A percentile compares a stretch with the other conserved stretches of the same genome.
These are phyloP conservation scores for Pelosia muscerda DNA, from an alignment of 2,888 invertebrate genomes.

Conservation along the genomic window DNA sequence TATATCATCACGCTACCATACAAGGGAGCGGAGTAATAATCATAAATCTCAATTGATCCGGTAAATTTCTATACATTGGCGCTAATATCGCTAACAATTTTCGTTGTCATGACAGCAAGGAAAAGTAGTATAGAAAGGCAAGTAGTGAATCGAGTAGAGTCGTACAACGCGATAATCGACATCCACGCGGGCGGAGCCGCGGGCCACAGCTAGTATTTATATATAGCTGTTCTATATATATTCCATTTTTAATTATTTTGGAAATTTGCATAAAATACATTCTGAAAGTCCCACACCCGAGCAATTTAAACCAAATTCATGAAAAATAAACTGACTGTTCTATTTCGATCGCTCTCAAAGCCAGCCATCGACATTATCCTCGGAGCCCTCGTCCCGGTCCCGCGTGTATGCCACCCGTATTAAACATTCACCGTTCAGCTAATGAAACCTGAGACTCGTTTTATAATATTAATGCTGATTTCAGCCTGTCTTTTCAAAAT, in stretches of 20 bases:
- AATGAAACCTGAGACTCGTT: constrained; percentile 60
- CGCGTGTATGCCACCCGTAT: constrained; percentile 44
- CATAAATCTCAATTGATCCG: no score
- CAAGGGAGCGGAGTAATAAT: no score
- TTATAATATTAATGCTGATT: constrained; percentile 53
- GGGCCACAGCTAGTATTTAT: no score
- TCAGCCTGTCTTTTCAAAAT: constrained; percentile 34
- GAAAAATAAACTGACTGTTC: constrained; percentile 1
- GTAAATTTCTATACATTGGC: no score
- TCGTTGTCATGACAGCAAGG: no score
- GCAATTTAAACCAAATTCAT: constrained; percentile 5
- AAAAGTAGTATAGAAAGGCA: no score
- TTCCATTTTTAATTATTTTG: not conserved
- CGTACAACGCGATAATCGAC: no score
- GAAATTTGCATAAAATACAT: not conserved
- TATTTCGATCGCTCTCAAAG: constrained; percentile 10
- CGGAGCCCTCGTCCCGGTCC: constrained; percentile 2
- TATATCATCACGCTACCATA: no score
- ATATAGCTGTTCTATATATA: no score
- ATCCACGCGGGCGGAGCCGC: no score
- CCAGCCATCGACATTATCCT: constrained; percentile 13
- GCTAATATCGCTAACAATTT: no score
- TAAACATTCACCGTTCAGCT: constrained; percentile 63
- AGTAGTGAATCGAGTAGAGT: no score
- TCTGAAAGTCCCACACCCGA: not conserved